These are phyloP conservation scores for Dicentrarchus labrax DNA, from an alignment of 2,113 vertebrate genomes.

Conservation along the genomic window DNA sequence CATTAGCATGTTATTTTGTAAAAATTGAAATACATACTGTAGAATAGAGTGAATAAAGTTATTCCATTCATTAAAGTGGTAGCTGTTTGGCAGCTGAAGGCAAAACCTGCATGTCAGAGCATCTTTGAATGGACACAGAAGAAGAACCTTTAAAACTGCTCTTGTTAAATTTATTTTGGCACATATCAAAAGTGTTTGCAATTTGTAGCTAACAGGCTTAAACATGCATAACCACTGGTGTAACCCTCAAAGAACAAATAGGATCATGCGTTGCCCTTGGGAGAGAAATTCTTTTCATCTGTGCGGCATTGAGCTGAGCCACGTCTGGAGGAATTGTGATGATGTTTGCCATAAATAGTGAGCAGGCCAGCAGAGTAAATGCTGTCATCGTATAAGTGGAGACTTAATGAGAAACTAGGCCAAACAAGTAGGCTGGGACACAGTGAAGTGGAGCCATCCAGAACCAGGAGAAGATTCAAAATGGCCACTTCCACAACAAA, in stretches of 20 bases:
- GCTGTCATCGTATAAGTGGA: conserved; percentile 17
- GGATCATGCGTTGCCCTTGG: background rate
- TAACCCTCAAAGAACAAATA: conserved; percentile 11
- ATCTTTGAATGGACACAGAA: conserved; percentile 4
- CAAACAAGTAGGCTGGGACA: conserved; percentile 59
- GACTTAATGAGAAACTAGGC: conserved; percentile 58
- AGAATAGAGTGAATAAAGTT: background rate
- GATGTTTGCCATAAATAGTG: conserved; percentile 54
- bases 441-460: conserved; percentile 54
- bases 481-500: conserved; percentile 66
- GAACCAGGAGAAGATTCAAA: conserved; percentile 64
- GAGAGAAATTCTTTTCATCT: conserved; percentile 12
- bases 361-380: conserved; percentile 32
- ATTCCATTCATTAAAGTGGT: background rate
- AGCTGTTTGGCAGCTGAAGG: background rate
- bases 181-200: background rate
- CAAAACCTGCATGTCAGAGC: background rate
- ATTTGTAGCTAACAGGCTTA: background rate
- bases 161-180: background rate
- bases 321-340: conserved; percentile 15
- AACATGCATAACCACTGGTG: background rate
- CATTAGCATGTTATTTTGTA: background rate
- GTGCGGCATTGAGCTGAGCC: background rate
- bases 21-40: too few relatives aligned
- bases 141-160: background rate